Conservation (phyloP, 2,888 invertebrate species). For the Epinotia nisella region DNA sequence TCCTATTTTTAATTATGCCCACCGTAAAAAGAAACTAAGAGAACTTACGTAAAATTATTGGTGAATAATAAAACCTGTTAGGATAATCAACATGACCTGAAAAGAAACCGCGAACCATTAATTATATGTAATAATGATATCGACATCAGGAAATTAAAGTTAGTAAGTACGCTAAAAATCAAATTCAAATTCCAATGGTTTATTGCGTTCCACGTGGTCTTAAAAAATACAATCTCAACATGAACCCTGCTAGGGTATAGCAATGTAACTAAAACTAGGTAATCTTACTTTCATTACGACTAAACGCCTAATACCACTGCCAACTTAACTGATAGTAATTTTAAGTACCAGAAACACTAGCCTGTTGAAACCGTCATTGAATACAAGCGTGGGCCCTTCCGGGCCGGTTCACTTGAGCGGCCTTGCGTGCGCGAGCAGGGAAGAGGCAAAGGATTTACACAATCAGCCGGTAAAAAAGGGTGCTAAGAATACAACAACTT, state of each 20-base stretch:
- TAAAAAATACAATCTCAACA: too few species aligned
- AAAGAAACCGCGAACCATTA: too few species aligned
- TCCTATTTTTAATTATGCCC: too few species aligned
- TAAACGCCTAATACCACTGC: constrained; percentile 19
- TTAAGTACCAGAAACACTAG: constrained; percentile 26
- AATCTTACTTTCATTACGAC: constrained; percentile 24
- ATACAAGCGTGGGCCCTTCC: constrained; percentile 68
- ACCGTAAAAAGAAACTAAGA: too few species aligned
- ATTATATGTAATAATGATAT: too few species aligned
- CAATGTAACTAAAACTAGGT: too few species aligned
- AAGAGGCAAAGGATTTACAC: constrained; percentile 36
- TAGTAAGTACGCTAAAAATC: constrained; percentile 4
- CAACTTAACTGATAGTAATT: constrained; percentile 34
- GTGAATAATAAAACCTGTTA: too few species aligned
- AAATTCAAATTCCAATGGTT: too few species aligned
- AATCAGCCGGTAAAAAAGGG: constrained; percentile 15
- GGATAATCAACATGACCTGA: neutral
- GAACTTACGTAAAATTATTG: too few species aligned
- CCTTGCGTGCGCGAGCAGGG: constrained; percentile 58
- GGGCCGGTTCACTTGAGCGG: constrained; percentile 62
- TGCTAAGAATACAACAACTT: neutral
- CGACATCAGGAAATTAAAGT: constrained; percentile 7
- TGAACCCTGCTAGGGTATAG: too few species aligned
- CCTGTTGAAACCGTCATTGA: constrained; percentile 58
- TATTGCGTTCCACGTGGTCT: too few species aligned